Evolutionary conservation across 1,140 invertebrate genomes (phyloP).

Genomic region (Drosophila fuyamai): DNA sequence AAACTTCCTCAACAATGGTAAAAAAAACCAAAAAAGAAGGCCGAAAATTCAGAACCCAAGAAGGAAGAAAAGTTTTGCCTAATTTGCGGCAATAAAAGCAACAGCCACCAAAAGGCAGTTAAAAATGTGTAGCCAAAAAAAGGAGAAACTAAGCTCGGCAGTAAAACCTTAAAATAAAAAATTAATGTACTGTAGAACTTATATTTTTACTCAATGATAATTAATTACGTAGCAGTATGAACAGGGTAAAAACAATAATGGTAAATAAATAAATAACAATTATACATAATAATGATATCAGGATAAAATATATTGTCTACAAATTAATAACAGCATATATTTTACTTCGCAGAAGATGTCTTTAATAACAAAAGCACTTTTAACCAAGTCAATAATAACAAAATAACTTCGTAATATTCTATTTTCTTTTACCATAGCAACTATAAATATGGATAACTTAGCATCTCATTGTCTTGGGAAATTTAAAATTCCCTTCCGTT

Average conservation of each 20-base stretch:
- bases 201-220: no score
- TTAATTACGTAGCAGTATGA: no score
- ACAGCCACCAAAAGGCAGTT: conserved; percentile 4
- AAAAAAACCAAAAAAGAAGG: conserved; percentile 4
- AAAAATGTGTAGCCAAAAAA: conserved; percentile 9
- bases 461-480: neutral
- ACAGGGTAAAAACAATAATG: no score
- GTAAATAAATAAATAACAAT: no score
- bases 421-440: conserved; percentile 17
- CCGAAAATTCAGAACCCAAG: conserved; percentile 6
- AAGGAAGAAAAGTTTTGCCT: conserved; percentile 55
- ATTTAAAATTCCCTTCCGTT: conserved; percentile 1
- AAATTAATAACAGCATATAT: no score
- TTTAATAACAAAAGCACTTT: neutral
- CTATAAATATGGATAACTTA: conserved; percentile 21
- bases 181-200: no score
- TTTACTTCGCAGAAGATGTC: no score
- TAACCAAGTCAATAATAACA: conserved; percentile 14
- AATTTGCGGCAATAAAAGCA: conserved; percentile 59
- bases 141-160: neutral
- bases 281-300: no score
- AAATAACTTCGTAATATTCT: neutral
- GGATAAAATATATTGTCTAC: no score
- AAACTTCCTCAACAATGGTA: conserved; percentile 49
- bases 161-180: no score